Base-by-base conservation (phyloP, 2,888 invertebrate genomes). In the Tetragonula carbonaria region DNA sequence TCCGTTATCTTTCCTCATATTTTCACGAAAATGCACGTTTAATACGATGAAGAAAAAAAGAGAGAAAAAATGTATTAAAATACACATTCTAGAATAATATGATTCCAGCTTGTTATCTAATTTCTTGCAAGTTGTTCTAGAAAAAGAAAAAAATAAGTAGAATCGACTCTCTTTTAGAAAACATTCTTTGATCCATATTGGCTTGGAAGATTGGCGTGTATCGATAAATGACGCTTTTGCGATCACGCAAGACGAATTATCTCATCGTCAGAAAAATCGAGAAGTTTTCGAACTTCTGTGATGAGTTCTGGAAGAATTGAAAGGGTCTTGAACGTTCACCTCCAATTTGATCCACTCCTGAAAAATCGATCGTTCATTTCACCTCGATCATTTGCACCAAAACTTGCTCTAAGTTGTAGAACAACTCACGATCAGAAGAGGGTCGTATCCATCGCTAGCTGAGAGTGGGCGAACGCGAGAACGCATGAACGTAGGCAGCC, bases 401-500 rank as follows among this genome's bases (percentile, higher is more conserved):
- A 28, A 2, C 2, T 14, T 57, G n/a, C n/a, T 57, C n/a, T 2
- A 57, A 13, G 11, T 45, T 57, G 1, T 14, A 5, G 0, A 2
- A n/a, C n/a, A 14, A 23, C 13, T 55, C 18, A 38, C 1, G 45
- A 8, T 45, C 45, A 21, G 33, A 57, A 38, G 14, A n/a, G 21
- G 11, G 21, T 65, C 23, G 53, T 68, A 68, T 23, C 57, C 77
- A 71, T 57, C 57, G 67, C 70, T 59, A 21, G 67, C 70, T 53
- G 16, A 13, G 38, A 8, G 21, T n/a, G 21, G 16, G 23, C 23
- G 53, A 50, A 45, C 53, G 23, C 62, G 28, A 33, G n/a, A 57
- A 76, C 72, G 67, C 67, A 66, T 23, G 55, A 71, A 67, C 57
- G 59, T 16, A 67, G 23, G 14, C 62, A 67, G 67, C 28, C 80